phyloP scores from a whole-genome alignment of 2,797 vertebrate species.

The Pogoniulus pusillus region DNA sequence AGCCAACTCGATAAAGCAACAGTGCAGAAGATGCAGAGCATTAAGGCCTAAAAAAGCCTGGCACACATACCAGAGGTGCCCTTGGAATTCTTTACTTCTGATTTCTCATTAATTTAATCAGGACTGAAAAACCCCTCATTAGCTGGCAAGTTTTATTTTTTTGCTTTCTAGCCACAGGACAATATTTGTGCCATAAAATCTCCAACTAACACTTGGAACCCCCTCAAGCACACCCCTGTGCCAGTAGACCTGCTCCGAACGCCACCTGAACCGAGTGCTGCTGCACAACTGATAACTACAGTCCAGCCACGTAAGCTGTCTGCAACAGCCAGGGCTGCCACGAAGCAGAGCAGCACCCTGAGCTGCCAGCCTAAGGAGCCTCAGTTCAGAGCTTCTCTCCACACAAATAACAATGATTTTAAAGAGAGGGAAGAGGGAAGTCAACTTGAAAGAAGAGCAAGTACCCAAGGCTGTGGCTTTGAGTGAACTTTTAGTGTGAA shows the following conservation, averaged over 20 bases:
- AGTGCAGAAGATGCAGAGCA: no score
- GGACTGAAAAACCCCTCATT: neutral
- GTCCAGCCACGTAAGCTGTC: neutral
- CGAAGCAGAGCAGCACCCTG: neutral
- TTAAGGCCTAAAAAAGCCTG: neutral
- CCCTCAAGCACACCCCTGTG: neutral
- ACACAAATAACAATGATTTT: neutral
- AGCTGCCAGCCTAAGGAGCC: neutral
- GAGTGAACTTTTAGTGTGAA: neutral
- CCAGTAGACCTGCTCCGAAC: neutral
- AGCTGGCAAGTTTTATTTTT: neutral
- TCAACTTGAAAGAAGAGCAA: neutral
- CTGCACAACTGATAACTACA: neutral
- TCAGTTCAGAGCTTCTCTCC: neutral
- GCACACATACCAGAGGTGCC: neutral
- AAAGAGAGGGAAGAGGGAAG: rapidly evolving
- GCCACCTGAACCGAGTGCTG: neutral
- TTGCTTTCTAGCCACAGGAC: neutral
- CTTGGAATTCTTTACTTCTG: neutral
- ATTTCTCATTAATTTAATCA: neutral
- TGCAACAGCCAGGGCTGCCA: neutral
- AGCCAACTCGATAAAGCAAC: neutral
- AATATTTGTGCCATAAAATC: neutral
- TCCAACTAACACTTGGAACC: neutral
- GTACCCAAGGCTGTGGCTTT: neutral